Evolutionary conservation across 2,888 invertebrate genomes (phyloP), one percentile per base, ranked within the genome.

Genomic region (Bimastos eiseni): DNA sequence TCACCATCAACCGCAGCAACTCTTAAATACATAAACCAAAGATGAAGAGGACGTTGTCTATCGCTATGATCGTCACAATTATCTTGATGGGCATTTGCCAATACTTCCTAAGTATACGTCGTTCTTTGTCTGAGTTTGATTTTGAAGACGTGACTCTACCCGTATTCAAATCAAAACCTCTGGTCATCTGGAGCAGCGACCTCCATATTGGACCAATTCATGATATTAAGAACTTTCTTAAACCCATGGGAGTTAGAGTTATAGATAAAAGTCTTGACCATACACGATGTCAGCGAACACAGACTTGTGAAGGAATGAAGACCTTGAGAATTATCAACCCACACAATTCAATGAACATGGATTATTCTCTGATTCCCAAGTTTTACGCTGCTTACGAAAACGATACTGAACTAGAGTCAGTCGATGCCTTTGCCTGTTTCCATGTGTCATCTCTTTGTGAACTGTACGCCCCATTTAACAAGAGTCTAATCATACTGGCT

Each of bases 351-450:
- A 21, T 90, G 34, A 70, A 89, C n/a, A 49, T 90, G 11, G 19
- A 30, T 24, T 34, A 36, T 30, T 17, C 33, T 8, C 21, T 91
- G 21, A 41, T 55, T 17, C 70, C 44, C 38, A 49, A 89, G 34
- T 91, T 89, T 86, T 44, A 90, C 83, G 49, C 19, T 49, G 19
- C 49, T 1, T 49, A 49, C 21, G 1, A 21, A 24, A 49, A 49
- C 49, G 49, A 49, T 55, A 70, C 41, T 15, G 90, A 90, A 55
- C 55, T 91, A 84, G 34, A 24, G 13, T 34, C 90, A 17, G 91
- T 91, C 24, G 91, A 91, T 44, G 90, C 90, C 33, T 90, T 91
- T 41, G n/a, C 86, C 89, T 91, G 91, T 38, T 44, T 91, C 89
- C 89, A 91, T 55, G 88, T 90, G 6, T 41, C 91, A 24, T 86